Base-by-base conservation (phyloP, 2,888 invertebrate genomes). In the Drosophila atroscutellata region DNA sequence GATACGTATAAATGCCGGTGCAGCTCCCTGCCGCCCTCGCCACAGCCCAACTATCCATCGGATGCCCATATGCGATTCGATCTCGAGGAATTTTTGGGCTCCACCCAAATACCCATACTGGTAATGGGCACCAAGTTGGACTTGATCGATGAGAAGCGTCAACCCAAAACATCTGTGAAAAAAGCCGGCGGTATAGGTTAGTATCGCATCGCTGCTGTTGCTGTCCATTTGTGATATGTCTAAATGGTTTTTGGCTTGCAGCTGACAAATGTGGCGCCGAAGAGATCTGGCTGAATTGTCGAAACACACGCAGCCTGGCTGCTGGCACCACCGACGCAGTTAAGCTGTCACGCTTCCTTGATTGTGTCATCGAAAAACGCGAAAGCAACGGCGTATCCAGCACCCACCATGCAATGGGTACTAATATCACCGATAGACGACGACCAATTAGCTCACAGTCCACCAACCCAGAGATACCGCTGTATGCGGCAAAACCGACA, bases 41-140 rank as follows among this genome's bases (percentile, higher is more conserved):
- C 72, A 20, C 28, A 70, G 45, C 65, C 62, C 9, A 66, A 26
- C n/a, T 82, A 75, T 57, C 39, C 24, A 24, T 34, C 47, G 15
- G 80, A 86, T 49, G 32, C 59, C 0, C 37, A 77, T 39, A 39
- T 69, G 59, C 77, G 75, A 67, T 96, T 97, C 86, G 98, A 98
- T 93, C 95, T 97, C 8, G 98, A 98, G 92, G 96, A 96, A 91
- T 97, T 97, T 93, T 94, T 97, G 65, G 98, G 97, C 30, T 95
- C 96, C 7, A 96, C 96, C 51, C 97, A 98, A 95, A 96, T 98
- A 90, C 99, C 99, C 1, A 97, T 99, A 86, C 94, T 99, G 76
- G 97, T 99, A 1, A 96, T 99, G 89, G 99, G 99, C 18, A 98
- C 98, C 2, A 99, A 99, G 93, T 94, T 96, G 77, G 99, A 99